Evolutionary conservation across 2,113 vertebrate genomes (phyloP).

Genomic region (Porphyrio hochstetteri): DNA sequence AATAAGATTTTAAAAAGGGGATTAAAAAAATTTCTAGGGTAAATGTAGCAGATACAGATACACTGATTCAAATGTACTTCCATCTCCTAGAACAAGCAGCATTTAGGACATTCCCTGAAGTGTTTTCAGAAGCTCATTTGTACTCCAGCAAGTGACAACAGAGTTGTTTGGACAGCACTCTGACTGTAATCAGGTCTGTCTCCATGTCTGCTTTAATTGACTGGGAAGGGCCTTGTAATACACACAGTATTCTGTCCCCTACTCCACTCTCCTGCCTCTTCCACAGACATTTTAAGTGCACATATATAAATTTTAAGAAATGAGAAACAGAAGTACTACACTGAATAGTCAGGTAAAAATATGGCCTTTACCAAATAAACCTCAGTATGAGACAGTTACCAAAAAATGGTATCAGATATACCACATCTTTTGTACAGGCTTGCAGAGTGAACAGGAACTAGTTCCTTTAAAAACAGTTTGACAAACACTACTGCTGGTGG

Average conservation of each 20-base stretch:
- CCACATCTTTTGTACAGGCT: neutral
- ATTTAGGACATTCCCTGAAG: neutral
- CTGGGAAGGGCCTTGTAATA: neutral
- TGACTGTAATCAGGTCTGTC: neutral
- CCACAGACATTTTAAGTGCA: neutral
- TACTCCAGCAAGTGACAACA: neutral
- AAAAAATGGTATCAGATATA: neutral
- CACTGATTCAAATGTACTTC: neutral
- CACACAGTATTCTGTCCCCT: neutral
- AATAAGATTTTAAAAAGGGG: conserved; percentile 8
- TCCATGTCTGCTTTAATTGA: neutral
- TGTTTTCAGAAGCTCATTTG: neutral
- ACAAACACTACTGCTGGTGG: neutral
- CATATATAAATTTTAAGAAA: neutral
- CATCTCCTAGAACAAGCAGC: neutral
- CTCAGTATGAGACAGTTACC: neutral
- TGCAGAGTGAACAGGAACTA: neutral
- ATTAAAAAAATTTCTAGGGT: neutral
- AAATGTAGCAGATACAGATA: neutral
- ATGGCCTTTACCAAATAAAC: neutral
- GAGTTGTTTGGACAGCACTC: neutral
- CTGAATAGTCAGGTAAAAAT: neutral
- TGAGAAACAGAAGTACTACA: neutral
- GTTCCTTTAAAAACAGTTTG: neutral
- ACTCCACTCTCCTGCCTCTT: neutral